phyloP scores from a whole-genome alignment of 2,113 vertebrate species.

The Heloderma charlesbogerti region DNA sequence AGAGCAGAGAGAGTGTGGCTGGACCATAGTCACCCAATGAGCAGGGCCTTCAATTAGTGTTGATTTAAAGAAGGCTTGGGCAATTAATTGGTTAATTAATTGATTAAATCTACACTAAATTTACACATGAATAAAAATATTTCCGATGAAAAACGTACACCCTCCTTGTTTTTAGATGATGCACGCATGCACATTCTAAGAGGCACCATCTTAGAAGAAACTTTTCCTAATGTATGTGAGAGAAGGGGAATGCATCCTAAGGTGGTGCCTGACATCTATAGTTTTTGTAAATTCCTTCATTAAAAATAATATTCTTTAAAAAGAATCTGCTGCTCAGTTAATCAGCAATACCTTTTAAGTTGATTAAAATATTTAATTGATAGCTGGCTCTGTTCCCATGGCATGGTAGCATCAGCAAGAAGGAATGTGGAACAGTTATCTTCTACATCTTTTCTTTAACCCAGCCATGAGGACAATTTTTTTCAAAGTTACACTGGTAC shows the following conservation, averaged over 20 bases:
- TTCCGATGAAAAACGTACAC: neutral
- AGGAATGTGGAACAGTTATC: neutral
- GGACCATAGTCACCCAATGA: neutral
- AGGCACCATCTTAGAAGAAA: neutral
- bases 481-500: constrained; percentile 14
- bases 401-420: neutral
- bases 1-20: neutral
- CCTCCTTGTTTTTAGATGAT: neutral
- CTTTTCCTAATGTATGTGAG: neutral
- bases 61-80: neutral
- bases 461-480: neutral
- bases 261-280: neutral
- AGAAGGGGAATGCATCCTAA: neutral
- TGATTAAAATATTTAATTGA: neutral
- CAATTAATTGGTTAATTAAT: neutral
- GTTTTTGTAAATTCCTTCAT: neutral
- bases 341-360: neutral
- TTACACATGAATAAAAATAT: neutral
- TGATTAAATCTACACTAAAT: neutral
- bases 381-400: neutral
- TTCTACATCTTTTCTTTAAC: neutral
- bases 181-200: neutral
- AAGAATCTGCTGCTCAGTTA: neutral
- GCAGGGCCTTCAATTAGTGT: neutral
- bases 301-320: neutral